Base-by-base conservation (phyloP, 2,113 vertebrate genomes). In the Solea senegalensis region DNA sequence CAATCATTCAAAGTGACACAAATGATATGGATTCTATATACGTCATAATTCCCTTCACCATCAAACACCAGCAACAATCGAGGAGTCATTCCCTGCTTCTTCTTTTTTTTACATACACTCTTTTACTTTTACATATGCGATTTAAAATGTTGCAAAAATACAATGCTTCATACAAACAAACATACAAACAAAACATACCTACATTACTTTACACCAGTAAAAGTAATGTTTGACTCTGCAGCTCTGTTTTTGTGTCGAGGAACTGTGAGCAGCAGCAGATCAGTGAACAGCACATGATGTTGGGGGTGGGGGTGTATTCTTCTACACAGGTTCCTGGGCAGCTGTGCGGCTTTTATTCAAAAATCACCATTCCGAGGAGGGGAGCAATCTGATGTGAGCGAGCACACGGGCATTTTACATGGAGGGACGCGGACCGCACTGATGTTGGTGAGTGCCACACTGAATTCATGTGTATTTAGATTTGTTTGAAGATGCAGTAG, bases 321-420 rank as follows among this genome's bases (percentile, higher is more conserved):
- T 56, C 58, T 79, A 91, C 81, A 84, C 90, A 91, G 55, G 70
- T 92, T 92, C 88, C 90, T 72, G 90, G 89, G 91, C 86, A 78
- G 87, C 87, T 84, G 87, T 85, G 82, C 82, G 65, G 80, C 80
- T 88, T 89, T 85, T 88, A 84, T 89, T 88, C 75, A 85, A 87
- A 86, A 87, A 84, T 76, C 84, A 82, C 78, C 86, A 80, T 84
- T 82, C 86, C 67, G 54, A 48, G 45, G 85, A 82, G 34, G 34
- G 34, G 81, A 79, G 28, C 80, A 50, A 82, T 65, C 85, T 66
- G 76, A 80, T 80, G 61, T 83, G 85, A 89, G 75, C 85, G 45
- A 64, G 76, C 74, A 80, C 80, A 58, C 69, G 53, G 72, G 70
- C 75, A 27, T 82, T 79, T 83, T 9, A 72, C 55, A 45, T 58